Percentiles rank a stretch among this genome's conserved stretches.
These are phyloP conservation scores for Tetranychus piercei DNA, from an alignment of 2,888 invertebrate genomes.

Conservation along the genomic window DNA sequence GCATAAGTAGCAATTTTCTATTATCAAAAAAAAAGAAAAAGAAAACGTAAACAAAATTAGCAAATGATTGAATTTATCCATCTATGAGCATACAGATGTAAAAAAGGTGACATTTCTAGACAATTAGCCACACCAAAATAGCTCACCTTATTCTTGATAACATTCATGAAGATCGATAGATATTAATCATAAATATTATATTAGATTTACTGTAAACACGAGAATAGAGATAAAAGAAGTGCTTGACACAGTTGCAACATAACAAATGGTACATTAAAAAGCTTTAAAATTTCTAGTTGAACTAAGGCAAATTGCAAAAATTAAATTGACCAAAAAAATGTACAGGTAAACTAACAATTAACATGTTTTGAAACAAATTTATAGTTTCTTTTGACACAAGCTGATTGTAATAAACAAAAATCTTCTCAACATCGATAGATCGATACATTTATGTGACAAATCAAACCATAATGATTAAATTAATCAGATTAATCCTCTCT, in stretches of 20 bases:
- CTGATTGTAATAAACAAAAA: not conserved
- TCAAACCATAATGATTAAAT: too few relatives aligned
- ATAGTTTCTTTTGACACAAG: not conserved
- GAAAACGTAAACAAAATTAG: not conserved
- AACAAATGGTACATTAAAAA: too few relatives aligned
- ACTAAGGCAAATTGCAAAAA: too few relatives aligned
- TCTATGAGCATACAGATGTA: not conserved
- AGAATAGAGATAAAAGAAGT: not conserved
- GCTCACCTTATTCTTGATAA: not conserved
- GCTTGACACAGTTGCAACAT: too few relatives aligned
- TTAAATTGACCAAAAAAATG: too few relatives aligned
- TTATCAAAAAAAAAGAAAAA: not conserved
- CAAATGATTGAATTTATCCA: not conserved
- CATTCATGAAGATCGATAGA: not conserved
- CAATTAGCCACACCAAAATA: not conserved
- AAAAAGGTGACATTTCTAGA: not conserved
- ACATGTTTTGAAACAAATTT: not conserved
- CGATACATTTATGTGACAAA: not conserved
- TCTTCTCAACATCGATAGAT: not conserved
- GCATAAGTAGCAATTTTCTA: not conserved
- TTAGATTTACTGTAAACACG: not conserved
- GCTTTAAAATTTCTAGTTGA: too few relatives aligned
- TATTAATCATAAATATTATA: not conserved
- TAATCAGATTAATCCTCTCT: too few relatives aligned
- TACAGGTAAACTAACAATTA: not conserved